Conservation (phyloP, 2,797 vertebrate species). For the Benthosema pterotum region DNA sequence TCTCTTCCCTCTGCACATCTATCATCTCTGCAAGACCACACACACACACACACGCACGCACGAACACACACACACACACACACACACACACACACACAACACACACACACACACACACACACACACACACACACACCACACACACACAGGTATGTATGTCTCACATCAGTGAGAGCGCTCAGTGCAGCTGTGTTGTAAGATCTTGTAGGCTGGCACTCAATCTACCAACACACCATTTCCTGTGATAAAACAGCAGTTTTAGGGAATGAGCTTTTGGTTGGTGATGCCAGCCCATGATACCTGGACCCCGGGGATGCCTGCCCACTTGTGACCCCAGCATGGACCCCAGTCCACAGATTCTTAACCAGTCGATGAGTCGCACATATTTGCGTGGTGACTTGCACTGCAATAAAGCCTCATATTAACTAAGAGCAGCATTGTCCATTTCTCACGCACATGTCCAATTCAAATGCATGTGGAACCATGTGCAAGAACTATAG, state of each 20-base stretch:
- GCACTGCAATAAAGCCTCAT: neutral
- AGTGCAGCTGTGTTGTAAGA: slow-evolving; percentile 45
- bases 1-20: slow-evolving; percentile 61
- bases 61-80: slow-evolving; percentile 34
- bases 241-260: slow-evolving; percentile 70
- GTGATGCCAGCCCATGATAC: slow-evolving; percentile 67
- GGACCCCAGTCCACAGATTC: slow-evolving; percentile 3
- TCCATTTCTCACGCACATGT: too few relatives aligned
- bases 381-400: neutral
- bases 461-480: too few relatives aligned
- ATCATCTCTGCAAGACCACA: slow-evolving; percentile 72
- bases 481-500: too few relatives aligned
- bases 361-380: neutral
- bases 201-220: slow-evolving; percentile 46
- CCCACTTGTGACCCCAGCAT: slow-evolving; percentile 28
- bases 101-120: neutral
- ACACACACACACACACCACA: neutral
- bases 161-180: slow-evolving; percentile 34
- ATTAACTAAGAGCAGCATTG: too few relatives aligned
- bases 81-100: slow-evolving; percentile 14
- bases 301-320: slow-evolving; percentile 51
- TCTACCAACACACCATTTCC: slow-evolving; percentile 61
- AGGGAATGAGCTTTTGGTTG: slow-evolving; percentile 49
- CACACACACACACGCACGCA: slow-evolving; percentile 50
- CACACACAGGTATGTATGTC: too few relatives aligned